phyloP scores from a whole-genome alignment of 2,888 invertebrate genomes.

The Caenorhabditis japonica region DNA sequence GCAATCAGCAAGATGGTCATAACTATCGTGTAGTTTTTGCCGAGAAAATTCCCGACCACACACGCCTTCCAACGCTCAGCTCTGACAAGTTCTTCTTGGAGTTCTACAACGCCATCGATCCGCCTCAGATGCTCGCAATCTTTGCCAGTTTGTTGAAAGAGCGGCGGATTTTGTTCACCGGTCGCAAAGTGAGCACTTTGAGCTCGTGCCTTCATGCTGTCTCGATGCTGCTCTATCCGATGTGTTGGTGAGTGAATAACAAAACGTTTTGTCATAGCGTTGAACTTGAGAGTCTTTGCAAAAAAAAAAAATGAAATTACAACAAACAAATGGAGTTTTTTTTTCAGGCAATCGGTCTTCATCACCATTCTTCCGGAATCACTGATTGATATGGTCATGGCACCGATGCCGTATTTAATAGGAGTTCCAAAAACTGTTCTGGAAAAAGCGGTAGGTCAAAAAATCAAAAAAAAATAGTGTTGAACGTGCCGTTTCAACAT shows the following conservation, averaged over 20 bases:
- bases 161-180: slow-evolving; percentile 91
- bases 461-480: too few relatives aligned
- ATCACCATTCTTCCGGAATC: slow-evolving; percentile 61
- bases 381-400: slow-evolving; percentile 79
- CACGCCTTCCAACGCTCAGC: slow-evolving; percentile 91
- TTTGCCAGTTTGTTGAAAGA: slow-evolving; percentile 87
- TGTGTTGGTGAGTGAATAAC: slow-evolving; percentile 86
- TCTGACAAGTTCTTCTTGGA: slow-evolving; percentile 95
- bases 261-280: too few relatives aligned
- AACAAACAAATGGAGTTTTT: too few relatives aligned
- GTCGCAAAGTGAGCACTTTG: slow-evolving; percentile 88
- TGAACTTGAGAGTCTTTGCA: too few relatives aligned
- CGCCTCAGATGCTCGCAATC: slow-evolving; percentile 92
- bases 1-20: slow-evolving; percentile 30
- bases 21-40: slow-evolving; percentile 32
- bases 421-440: slow-evolving; percentile 91
- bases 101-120: slow-evolving; percentile 96
- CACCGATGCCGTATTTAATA: slow-evolving; percentile 97
- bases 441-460: slow-evolving; percentile 70
- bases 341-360: slow-evolving; percentile 66
- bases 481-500: too few relatives aligned
- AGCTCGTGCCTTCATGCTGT: slow-evolving; percentile 90
- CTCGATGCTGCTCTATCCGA: slow-evolving; percentile 93
- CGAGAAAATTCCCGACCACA: slow-evolving; percentile 83
- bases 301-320: too few relatives aligned